These are phyloP conservation scores for Notodonta ziczac DNA, from an alignment of 2,888 invertebrate genomes.

Conservation along the genomic window DNA sequence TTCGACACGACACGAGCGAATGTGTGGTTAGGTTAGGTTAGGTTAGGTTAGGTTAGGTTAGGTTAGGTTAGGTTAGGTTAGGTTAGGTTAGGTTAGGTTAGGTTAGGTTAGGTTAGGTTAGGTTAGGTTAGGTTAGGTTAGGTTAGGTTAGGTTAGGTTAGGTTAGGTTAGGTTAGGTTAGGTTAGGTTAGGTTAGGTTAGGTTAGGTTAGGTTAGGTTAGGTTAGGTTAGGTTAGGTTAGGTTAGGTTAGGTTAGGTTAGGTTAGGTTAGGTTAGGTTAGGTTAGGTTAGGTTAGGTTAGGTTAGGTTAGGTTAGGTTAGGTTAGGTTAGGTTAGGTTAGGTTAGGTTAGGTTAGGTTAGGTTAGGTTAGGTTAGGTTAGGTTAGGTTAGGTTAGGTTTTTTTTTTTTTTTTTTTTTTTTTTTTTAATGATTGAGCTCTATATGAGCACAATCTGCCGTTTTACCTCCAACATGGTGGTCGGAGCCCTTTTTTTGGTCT, in stretches of 20 bases:
- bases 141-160: constrained; percentile 26
- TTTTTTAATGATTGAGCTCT: too few relatives aligned
- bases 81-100: constrained; percentile 28
- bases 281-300: constrained; percentile 24
- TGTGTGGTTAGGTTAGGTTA: constrained; percentile 13
- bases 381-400: too few relatives aligned
- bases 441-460: too few relatives aligned
- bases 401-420: too few relatives aligned
- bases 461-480: too few relatives aligned
- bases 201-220: constrained; percentile 27
- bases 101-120: constrained; percentile 31
- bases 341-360: constrained; percentile 19
- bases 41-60: constrained; percentile 15
- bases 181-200: constrained; percentile 24
- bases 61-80: constrained; percentile 23
- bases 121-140: constrained; percentile 30
- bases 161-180: constrained; percentile 25
- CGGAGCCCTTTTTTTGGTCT: too few relatives aligned
- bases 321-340: constrained; percentile 27
- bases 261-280: constrained; percentile 27
- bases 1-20: too few relatives aligned
- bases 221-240: constrained; percentile 26
- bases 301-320: constrained; percentile 25
- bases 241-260: constrained; percentile 28
- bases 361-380: constrained; percentile 23